These are phyloP conservation scores for Fabriciana adippe DNA, from an alignment of 2,888 invertebrate species.

Conservation along the genomic window DNA sequence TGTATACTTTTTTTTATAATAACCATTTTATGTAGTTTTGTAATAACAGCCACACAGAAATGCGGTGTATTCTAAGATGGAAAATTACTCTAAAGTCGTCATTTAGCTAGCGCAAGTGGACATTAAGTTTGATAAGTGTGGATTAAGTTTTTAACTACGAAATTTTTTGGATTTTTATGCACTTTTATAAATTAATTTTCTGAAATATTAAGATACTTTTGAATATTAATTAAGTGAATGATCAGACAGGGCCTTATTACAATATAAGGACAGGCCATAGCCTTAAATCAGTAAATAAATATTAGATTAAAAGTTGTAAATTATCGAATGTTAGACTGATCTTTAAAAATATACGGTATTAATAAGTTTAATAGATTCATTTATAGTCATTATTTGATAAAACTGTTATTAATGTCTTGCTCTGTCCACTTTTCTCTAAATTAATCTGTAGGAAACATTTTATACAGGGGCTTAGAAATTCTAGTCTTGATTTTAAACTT, in stretches of 20 bases:
- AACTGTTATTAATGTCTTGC: conserved; percentile 54
- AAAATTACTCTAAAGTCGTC: background rate
- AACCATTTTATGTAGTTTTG: background rate
- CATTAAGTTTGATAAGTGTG: conserved; percentile 15
- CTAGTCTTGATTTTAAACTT: conserved; percentile 51
- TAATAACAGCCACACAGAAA: conserved; percentile 3
- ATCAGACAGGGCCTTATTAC: conserved; percentile 41
- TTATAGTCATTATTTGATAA: conserved; percentile 54
- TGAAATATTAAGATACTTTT: conserved; percentile 34
- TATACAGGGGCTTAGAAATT: conserved; percentile 66
- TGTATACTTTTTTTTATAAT: conserved; percentile 6
- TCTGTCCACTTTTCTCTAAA: conserved; percentile 72
- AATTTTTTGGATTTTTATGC: conserved; percentile 35
- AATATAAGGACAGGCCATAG: conserved; percentile 53
- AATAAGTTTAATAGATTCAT: conserved; percentile 68
- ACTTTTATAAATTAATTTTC: conserved; percentile 38
- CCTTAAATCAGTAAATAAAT: conserved; percentile 56
- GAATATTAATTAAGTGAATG: conserved; percentile 33
- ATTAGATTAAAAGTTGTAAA: conserved; percentile 65
- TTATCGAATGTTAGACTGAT: conserved; percentile 82
- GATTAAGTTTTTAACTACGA: conserved; percentile 28
- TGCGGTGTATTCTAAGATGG: background rate
- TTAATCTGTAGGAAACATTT: conserved; percentile 60
- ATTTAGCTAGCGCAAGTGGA: conserved; percentile 11
- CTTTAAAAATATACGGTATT: conserved; percentile 76